These are phyloP conservation scores for Epinotia demarniana DNA, from an alignment of 2,888 invertebrate genomes.

Conservation along the genomic window DNA sequence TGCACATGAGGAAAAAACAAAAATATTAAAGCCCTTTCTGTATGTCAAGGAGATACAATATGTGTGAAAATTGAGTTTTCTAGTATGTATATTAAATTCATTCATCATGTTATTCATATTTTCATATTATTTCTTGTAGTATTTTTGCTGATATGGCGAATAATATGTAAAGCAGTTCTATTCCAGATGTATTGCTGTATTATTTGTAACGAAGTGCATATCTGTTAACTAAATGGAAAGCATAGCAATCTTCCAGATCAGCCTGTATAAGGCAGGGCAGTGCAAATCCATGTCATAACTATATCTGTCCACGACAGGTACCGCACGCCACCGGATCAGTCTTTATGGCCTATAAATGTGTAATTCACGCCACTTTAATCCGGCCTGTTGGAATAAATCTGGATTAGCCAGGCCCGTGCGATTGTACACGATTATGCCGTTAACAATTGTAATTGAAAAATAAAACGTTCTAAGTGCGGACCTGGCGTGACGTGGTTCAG, in stretches of 20 bases:
- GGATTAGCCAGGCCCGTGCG: constrained; percentile 79
- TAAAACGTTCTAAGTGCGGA: constrained; percentile 64
- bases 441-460: constrained; percentile 84
- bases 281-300: constrained; percentile 75
- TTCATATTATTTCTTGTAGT: no score
- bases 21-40: no score
- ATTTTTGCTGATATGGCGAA: no score
- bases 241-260: constrained; percentile 45
- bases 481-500: constrained; percentile 44
- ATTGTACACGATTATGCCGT: constrained; percentile 81
- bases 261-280: constrained; percentile 53
- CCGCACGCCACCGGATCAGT: constrained; percentile 82
- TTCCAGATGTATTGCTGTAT: no score
- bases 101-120: no score
- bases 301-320: constrained; percentile 75
- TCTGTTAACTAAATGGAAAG: not conserved
- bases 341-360: constrained; percentile 84
- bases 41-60: not conserved
- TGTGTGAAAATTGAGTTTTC: not conserved
- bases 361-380: constrained; percentile 85
- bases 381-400: constrained; percentile 81
- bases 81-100: no score
- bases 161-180: no score
- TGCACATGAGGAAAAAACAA: no score
- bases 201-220: not conserved